These are phyloP conservation scores for Macrobrachium nipponense DNA, from an alignment of 1,140 invertebrate species.

Conservation along the genomic window DNA sequence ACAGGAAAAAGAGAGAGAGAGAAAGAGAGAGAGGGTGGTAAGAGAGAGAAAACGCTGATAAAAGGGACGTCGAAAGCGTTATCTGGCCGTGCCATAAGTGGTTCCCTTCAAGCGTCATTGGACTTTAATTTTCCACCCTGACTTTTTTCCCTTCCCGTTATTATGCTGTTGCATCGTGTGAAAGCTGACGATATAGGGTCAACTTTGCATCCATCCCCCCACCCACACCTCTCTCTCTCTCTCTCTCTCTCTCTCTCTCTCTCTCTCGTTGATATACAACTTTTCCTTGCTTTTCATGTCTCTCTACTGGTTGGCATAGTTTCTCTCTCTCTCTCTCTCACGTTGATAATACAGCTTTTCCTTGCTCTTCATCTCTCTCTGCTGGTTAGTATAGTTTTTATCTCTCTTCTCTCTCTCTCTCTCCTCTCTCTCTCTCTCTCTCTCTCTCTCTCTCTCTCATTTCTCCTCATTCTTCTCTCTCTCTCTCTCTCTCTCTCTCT, in stretches of 20 bases:
- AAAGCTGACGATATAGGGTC: too few relatives aligned
- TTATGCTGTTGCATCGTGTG: too few relatives aligned
- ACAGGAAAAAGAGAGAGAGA: not conserved
- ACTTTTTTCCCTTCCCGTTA: too few relatives aligned
- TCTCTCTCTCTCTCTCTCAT: not conserved
- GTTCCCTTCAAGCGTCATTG: too few relatives aligned
- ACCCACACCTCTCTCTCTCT: not conserved
- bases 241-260: slow-evolving; percentile 9
- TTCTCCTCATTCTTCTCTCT: not conserved
- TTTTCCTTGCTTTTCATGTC: not conserved
- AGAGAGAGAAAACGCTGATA: slow-evolving; percentile 11
- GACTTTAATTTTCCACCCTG: too few relatives aligned
- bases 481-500: not conserved
- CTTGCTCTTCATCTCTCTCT: not conserved
- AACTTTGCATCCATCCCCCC: not conserved
- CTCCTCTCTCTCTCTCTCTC: slow-evolving; percentile 8
- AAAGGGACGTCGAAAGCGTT: not conserved
- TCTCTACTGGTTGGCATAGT: not conserved
- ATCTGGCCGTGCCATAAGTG: not conserved
- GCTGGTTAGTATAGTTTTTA: too few relatives aligned
- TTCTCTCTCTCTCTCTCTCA: not conserved
- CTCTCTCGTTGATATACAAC: not conserved
- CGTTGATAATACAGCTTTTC: not conserved
- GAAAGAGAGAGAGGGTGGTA: not conserved
- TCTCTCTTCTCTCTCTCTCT: not conserved